These are phyloP conservation scores for Meloe dianella DNA, from an alignment of 2,888 invertebrate species.

Conservation along the genomic window DNA sequence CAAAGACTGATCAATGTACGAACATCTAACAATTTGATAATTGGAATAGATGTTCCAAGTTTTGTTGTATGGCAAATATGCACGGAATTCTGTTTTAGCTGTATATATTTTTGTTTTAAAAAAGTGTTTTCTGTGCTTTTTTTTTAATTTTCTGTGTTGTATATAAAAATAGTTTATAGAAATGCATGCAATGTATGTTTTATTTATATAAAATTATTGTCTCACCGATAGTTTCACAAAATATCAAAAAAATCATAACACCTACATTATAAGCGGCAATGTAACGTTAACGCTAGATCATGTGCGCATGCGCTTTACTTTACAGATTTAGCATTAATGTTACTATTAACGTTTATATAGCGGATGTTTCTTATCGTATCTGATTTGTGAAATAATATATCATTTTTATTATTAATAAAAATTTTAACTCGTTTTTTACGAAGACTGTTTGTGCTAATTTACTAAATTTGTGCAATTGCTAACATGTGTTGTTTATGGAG, in stretches of 20 bases:
- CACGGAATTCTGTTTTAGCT: not conserved
- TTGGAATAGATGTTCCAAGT: conserved; percentile 5
- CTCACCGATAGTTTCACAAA: not conserved
- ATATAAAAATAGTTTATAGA: conserved; percentile 8
- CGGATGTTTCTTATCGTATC: not conserved
- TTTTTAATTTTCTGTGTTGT: conserved; percentile 1
- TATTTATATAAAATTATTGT: conserved; percentile 1
- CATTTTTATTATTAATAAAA: conserved; percentile 33
- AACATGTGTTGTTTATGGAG: conserved; percentile 19
- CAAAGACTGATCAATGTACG: conserved; percentile 41
- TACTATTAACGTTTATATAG: not conserved
- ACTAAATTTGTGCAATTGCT: conserved; percentile 34
- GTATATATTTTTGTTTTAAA: not conserved
- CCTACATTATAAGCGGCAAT: not conserved
- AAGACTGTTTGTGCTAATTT: conserved; percentile 38
- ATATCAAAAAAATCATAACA: not conserved
- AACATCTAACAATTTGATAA: conserved; percentile 24
- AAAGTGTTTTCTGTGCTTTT: conserved; percentile 18
- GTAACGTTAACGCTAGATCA: not conserved
- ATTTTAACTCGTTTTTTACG: conserved; percentile 22
- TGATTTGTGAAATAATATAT: conserved; percentile 16
- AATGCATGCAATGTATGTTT: conserved; percentile 7
- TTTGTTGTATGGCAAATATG: conserved; percentile 15
- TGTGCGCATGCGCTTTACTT: not conserved
- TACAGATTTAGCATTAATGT: not conserved